Conservation (phyloP, 2,888 invertebrate species). For the Limnephilus auricula region DNA sequence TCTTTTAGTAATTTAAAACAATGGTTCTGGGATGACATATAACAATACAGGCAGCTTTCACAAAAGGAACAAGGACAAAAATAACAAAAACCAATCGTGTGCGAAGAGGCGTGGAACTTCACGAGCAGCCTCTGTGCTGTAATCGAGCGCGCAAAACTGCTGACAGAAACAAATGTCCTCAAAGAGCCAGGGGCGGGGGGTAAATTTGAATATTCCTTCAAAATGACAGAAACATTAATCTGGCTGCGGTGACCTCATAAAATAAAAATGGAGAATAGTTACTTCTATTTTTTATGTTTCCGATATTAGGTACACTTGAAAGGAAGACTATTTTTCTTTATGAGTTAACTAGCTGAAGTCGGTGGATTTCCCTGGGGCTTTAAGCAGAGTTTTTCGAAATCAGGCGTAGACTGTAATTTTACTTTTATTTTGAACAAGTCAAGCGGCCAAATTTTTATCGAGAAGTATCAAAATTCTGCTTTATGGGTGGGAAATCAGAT, state of each 20-base stretch:
- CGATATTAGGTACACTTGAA: neutral
- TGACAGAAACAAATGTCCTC: conserved; percentile 46
- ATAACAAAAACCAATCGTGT: conserved; percentile 43
- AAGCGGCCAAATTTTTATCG: too few species aligned
- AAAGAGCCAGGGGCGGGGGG: conserved; percentile 2
- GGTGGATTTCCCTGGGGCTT: too few species aligned
- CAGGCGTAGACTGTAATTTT: too few species aligned
- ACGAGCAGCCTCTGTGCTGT: conserved; percentile 16
- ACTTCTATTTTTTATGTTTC: neutral
- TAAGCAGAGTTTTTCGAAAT: too few species aligned
- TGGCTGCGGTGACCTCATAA: neutral
- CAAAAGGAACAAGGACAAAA: neutral
- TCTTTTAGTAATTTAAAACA: neutral
- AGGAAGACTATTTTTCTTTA: neutral
- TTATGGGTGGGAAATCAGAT: too few species aligned
- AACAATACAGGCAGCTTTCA: neutral
- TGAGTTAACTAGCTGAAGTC: neutral
- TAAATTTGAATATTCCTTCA: conserved; percentile 35
- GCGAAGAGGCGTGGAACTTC: neutral
- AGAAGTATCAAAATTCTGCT: too few species aligned
- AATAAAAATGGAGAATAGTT: neutral
- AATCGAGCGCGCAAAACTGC: conserved; percentile 35
- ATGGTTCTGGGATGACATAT: neutral
- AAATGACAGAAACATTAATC: neutral
- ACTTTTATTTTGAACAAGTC: too few species aligned